These are phyloP conservation scores for Molossus molossus DNA, from an alignment of 2,797 vertebrate species.

Conservation along the genomic window DNA sequence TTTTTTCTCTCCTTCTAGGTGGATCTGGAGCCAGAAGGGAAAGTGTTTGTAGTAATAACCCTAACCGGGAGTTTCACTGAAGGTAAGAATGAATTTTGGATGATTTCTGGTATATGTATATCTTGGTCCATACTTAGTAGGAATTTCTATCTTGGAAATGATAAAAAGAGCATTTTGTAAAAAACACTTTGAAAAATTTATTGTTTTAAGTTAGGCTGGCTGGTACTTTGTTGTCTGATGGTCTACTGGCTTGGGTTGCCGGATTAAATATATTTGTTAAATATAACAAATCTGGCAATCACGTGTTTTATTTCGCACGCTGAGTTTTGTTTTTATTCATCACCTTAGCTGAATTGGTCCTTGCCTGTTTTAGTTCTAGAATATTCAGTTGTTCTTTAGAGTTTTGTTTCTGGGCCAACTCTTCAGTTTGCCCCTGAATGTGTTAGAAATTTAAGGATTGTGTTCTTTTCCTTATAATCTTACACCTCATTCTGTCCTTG, in stretches of 20 bases:
- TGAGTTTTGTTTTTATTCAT: not conserved
- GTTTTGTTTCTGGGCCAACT: conserved; percentile 58
- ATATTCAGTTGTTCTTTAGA: not conserved
- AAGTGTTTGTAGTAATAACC: conserved; percentile 94
- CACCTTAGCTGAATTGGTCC: not conserved
- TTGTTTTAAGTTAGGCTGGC: not conserved
- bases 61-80: conserved; percentile 96
- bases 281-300: not conserved
- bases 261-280: not conserved
- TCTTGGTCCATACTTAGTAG: not conserved
- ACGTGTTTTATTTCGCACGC: not conserved
- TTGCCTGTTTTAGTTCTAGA: conserved; percentile 16
- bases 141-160: conserved; percentile 51
- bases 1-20: conserved; percentile 90
- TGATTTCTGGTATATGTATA: conserved; percentile 49
- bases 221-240: not conserved
- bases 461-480: conserved; percentile 16
- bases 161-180: conserved; percentile 19
- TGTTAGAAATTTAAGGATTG: conserved; percentile 46
- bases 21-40: conserved; percentile 98
- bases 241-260: not conserved
- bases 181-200: conserved; percentile 4
- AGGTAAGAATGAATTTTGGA: conserved; percentile 91
- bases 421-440: conserved; percentile 61
- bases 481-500: not conserved